Percentiles rank a stretch among this genome's conserved stretches.
Conservation (phyloP, 2,113 vertebrate genomes). For the Oreochromis niloticus region DNA sequence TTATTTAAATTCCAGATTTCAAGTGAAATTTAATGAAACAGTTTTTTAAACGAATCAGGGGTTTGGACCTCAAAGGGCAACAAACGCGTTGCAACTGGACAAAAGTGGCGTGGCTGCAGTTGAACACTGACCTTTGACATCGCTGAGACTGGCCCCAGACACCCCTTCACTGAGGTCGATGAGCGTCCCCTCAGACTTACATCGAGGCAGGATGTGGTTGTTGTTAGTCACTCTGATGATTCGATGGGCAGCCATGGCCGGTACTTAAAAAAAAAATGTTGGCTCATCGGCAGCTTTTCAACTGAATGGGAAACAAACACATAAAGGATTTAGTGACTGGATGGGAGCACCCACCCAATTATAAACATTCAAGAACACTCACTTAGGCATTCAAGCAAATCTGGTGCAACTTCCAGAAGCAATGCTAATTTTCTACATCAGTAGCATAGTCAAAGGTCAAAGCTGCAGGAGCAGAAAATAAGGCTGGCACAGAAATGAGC, state of each 20-base stretch:
- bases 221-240: slow-evolving; percentile 87
- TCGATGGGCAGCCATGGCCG: slow-evolving; percentile 88
- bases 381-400: neutral
- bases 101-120: neutral
- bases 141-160: slow-evolving; percentile 74
- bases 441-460: slow-evolving; percentile 1
- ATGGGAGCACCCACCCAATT: neutral
- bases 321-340: neutral
- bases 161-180: slow-evolving; percentile 83
- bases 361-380: neutral
- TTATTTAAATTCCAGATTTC: neutral
- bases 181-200: slow-evolving; percentile 91
- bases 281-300: slow-evolving; percentile 51
- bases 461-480: neutral
- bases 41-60: neutral
- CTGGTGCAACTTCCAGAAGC: neutral
- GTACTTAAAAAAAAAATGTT: neutral
- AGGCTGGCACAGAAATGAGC: neutral
- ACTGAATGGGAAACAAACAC: slow-evolving; percentile 25
- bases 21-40: neutral
- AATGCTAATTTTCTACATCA: slow-evolving; percentile 20
- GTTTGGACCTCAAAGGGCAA: neutral
- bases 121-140: slow-evolving; percentile 85
- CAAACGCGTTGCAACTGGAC: neutral
- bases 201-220: slow-evolving; percentile 83